phyloP scores from a whole-genome alignment of 2,113 vertebrate species.

The Clinocottus analis region DNA sequence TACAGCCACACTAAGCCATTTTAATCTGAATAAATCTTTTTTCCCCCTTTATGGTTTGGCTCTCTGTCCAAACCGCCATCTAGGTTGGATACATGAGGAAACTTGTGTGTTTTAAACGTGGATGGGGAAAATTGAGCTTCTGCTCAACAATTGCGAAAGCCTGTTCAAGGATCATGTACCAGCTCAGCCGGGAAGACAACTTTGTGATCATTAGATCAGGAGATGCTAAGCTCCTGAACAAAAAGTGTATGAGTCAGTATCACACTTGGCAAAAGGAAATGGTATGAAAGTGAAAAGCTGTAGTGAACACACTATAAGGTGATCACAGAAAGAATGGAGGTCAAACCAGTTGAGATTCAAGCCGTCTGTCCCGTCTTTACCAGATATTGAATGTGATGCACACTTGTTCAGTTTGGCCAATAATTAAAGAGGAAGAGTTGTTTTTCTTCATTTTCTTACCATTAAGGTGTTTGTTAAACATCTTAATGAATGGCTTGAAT shows the following conservation, averaged over 20 bases:
- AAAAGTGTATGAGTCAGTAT: not conserved
- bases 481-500: not conserved
- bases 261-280: not conserved
- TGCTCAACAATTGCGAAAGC: not conserved
- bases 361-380: not conserved
- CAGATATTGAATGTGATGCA: not conserved
- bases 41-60: not conserved
- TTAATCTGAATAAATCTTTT: not conserved
- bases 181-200: not conserved
- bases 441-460: not conserved
- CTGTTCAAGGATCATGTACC: not conserved
- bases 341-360: too few relatives aligned
- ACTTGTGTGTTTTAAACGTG: not conserved
- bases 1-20: not conserved
- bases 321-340: not conserved
- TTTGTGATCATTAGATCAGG: not conserved
- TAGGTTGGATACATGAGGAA: not conserved
- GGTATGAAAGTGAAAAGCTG: not conserved
- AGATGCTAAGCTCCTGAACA: not conserved
- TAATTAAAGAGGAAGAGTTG: not conserved
- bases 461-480: not conserved
- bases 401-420: not conserved
- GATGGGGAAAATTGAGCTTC: not conserved
- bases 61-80: not conserved
- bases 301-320: not conserved